A percentile compares a stretch with the other conserved stretches of the same genome.
Conservation (phyloP, 2,888 invertebrate species). For the Drosophila lutescens region DNA sequence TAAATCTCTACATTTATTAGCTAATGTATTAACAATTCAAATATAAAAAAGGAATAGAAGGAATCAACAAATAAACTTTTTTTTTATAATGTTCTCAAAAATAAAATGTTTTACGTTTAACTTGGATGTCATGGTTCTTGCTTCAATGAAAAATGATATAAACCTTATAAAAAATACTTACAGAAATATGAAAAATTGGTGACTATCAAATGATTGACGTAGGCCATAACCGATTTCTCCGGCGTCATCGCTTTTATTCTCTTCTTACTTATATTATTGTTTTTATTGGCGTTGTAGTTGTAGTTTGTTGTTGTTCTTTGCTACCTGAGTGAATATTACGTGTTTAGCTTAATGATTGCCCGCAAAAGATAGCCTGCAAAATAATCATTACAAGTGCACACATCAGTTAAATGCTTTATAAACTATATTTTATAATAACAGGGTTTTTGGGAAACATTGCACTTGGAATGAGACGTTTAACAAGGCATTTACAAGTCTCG, state of each 20-base stretch:
- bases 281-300: conserved; percentile 30
- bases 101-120: background rate
- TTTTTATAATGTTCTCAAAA: no score
- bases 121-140: background rate
- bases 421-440: conserved; percentile 9
- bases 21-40: no score
- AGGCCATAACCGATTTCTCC: conserved; percentile 83
- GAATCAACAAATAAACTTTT: no score
- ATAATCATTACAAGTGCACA: conserved; percentile 58
- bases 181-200: conserved; percentile 84
- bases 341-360: conserved; percentile 74
- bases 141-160: background rate
- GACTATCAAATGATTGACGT: conserved; percentile 83
- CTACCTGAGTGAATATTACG: conserved; percentile 70
- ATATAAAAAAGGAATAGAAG: no score
- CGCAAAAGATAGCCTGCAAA: conserved; percentile 60
- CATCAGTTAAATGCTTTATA: conserved; percentile 31
- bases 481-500: background rate
- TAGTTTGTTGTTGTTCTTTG: conserved; percentile 27
- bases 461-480: conserved; percentile 1
- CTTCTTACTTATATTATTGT: conserved; percentile 29
- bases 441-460: conserved; percentile 16
- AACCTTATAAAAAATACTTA: conserved; percentile 71
- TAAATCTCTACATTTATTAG: no score
- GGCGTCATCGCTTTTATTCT: conserved; percentile 77